Conservation (phyloP, 1,140 invertebrate genomes). For the Megalopta genalis region DNA sequence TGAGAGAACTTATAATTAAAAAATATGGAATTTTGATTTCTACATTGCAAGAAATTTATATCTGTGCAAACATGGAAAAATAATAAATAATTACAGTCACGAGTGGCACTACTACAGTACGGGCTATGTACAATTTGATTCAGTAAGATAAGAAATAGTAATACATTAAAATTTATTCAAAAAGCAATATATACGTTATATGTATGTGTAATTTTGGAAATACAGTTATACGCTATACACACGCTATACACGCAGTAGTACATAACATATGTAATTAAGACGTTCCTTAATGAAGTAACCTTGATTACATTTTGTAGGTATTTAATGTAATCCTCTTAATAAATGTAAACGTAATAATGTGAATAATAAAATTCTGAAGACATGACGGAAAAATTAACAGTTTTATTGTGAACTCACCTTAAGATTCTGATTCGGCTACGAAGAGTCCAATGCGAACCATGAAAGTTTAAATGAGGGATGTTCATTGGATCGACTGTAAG, state of each 20-base stretch:
- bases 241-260: neutral
- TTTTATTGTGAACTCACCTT: constrained; percentile 16
- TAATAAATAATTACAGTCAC: too few relatives aligned
- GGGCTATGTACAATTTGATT: too few relatives aligned
- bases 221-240: too few relatives aligned
- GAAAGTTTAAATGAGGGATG: constrained; percentile 58
- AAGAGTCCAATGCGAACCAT: constrained; percentile 51
- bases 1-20: neutral
- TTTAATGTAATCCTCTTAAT: neutral
- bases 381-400: neutral
- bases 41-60: neutral
- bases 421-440: constrained; percentile 29
- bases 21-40: neutral
- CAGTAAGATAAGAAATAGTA: neutral
- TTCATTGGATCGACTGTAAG: constrained; percentile 49
- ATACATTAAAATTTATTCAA: neutral
- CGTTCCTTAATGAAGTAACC: neutral
- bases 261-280: neutral
- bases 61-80: neutral
- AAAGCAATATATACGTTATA: too few relatives aligned
- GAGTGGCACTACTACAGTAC: too few relatives aligned
- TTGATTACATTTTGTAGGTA: neutral
- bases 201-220: neutral
- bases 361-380: too few relatives aligned
- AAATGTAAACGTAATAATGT: neutral